Evolutionary conservation across 2,888 invertebrate species (phyloP).

Genomic region (Allacma fusca): DNA sequence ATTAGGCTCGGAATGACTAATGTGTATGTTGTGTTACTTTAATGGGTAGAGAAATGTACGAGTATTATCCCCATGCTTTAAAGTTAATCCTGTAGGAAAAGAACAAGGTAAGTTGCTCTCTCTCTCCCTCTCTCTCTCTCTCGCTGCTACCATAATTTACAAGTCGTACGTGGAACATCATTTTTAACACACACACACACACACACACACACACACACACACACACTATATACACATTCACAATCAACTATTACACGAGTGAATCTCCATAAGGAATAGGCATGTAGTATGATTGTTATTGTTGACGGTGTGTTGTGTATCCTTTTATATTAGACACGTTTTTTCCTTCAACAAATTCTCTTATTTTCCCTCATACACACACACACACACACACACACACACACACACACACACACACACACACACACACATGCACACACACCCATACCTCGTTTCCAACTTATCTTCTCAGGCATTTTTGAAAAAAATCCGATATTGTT

Average conservation of each 20-base stretch:
- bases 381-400: no score
- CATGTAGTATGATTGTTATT: neutral
- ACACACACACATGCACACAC: no score
- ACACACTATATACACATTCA: no score
- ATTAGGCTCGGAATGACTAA: slow-evolving; percentile 18
- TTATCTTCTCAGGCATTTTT: no score
- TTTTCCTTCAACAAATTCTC: neutral
- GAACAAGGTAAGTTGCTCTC: slow-evolving; percentile 29
- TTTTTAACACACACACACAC: neutral
- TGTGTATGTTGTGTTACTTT: slow-evolving; percentile 28
- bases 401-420: no score
- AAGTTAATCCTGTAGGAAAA: slow-evolving; percentile 22
- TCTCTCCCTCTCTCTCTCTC: slow-evolving; percentile 13
- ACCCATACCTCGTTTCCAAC: no score
- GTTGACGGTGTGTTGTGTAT: slow-evolving; percentile 10
- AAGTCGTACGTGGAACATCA: slow-evolving; percentile 16
- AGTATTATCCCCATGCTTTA: slow-evolving; percentile 13
- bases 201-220: no score
- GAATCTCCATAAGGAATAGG: neutral
- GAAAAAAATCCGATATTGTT: no score
- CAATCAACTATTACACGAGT: no score
- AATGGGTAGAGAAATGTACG: slow-evolving; percentile 13
- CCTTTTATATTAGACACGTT: neutral
- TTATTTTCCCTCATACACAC: neutral
- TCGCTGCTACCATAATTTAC: neutral